A percentile compares a stretch with the other conserved stretches of the same genome.
Conservation (phyloP, 2,113 vertebrate genomes). For the Phaethon lepturus region DNA sequence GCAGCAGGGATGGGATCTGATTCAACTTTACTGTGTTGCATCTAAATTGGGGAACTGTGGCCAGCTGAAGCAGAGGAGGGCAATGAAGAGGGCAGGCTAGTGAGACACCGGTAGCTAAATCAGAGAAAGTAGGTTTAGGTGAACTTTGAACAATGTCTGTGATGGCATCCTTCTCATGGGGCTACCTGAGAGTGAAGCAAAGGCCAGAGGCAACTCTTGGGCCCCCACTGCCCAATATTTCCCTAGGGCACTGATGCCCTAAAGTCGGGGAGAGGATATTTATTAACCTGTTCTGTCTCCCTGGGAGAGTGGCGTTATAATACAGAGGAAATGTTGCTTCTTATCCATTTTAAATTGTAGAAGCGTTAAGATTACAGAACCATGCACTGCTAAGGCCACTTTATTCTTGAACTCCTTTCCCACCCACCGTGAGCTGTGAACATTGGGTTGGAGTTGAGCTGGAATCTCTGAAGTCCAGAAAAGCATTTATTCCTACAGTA, state of each 20-base stretch:
- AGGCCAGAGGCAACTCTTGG: neutral
- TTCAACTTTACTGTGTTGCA: neutral
- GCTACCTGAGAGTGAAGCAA: neutral
- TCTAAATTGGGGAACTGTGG: neutral
- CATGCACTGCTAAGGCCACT: neutral
- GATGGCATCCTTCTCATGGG: too few species aligned
- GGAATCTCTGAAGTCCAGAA: neutral
- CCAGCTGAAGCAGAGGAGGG: neutral
- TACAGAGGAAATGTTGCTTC: neutral
- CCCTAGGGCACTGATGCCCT: fast-evolving
- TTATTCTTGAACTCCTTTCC: neutral
- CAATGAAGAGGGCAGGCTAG: neutral
- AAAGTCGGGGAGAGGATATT: neutral
- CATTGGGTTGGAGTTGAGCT: neutral
- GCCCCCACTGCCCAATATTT: neutral
- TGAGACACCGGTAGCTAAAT: neutral
- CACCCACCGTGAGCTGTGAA: neutral
- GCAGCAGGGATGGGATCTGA: neutral
- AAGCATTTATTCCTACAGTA: neutral
- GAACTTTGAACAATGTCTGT: neutral
- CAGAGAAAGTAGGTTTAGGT: neutral
- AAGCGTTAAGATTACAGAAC: neutral
- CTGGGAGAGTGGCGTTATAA: neutral
- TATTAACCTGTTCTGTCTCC: fast-evolving
- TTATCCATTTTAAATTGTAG: neutral